A percentile compares a stretch with the other conserved stretches of the same genome.
phyloP scores from a whole-genome alignment of 2,888 invertebrate genomes.

The Anorthoa munda region DNA sequence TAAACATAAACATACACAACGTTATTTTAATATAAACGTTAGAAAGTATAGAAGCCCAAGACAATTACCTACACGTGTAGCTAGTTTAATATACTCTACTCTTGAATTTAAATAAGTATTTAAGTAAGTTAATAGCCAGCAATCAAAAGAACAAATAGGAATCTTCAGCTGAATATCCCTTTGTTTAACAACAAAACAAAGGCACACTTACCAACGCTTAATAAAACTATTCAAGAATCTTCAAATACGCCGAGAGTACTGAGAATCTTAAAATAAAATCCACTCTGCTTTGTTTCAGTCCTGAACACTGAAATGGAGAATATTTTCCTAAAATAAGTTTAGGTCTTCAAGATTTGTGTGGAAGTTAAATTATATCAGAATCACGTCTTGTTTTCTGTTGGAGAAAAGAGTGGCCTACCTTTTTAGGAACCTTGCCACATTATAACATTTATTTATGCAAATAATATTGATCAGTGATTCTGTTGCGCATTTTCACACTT shows the following conservation, averaged over 20 bases:
- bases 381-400: conserved; percentile 5
- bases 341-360: conserved; percentile 21
- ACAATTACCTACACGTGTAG: not conserved
- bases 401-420: not conserved
- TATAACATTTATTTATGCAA: not conserved
- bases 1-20: too few species aligned
- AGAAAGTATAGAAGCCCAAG: not conserved
- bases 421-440: not conserved
- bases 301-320: conserved; percentile 32
- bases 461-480: not conserved
- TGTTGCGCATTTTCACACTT: too few species aligned
- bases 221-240: conserved; percentile 36
- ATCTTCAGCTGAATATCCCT: conserved; percentile 17
- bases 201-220: conserved; percentile 3
- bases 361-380: conserved; percentile 23
- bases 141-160: conserved; percentile 14
- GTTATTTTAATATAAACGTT: too few species aligned
- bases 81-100: not conserved
- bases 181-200: conserved; percentile 38
- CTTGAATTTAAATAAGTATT: not conserved
- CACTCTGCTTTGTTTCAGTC: conserved; percentile 11
- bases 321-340: conserved; percentile 24
- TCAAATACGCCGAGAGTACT: conserved; percentile 12
- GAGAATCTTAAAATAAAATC: conserved; percentile 36
- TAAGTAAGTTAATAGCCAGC: not conserved